phyloP scores from a whole-genome alignment of 2,797 vertebrate genomes.

The Oreortyx pictus region DNA sequence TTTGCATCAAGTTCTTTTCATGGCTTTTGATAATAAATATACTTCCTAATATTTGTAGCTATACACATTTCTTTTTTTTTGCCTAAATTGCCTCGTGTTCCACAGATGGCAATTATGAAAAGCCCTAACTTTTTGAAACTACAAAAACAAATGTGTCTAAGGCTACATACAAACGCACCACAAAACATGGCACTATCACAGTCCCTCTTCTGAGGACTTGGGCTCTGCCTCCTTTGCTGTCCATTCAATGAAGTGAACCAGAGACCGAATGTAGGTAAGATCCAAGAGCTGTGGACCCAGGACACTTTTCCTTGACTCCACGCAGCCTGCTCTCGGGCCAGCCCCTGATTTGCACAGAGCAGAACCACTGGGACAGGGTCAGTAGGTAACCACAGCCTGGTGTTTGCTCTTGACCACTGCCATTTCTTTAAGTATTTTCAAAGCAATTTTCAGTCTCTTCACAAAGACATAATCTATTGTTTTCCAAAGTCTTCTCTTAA shows the following conservation, averaged over 20 bases:
- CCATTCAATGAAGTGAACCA: background rate
- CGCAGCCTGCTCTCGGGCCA: accelerated
- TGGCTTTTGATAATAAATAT: background rate
- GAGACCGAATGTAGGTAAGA: background rate
- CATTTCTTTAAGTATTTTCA: background rate
- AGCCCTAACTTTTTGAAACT: slow-evolving; percentile 3
- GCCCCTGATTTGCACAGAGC: background rate
- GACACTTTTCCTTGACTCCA: background rate
- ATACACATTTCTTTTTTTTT: background rate
- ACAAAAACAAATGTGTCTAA: slow-evolving; percentile 18
- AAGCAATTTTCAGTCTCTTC: background rate
- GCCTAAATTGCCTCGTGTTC: background rate
- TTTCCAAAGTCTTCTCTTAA: background rate
- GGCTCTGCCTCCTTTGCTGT: background rate
- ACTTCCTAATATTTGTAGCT: slow-evolving; percentile 25
- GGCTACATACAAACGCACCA: background rate
- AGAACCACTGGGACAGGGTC: accelerated
- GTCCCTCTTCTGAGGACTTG: background rate
- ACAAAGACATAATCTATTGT: background rate
- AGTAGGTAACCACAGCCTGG: background rate
- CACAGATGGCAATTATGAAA: slow-evolving; percentile 44
- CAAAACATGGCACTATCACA: background rate
- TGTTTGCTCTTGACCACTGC: background rate
- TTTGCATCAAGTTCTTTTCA: slow-evolving; percentile 29
- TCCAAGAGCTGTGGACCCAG: background rate